phyloP scores from a whole-genome alignment of 1,140 invertebrate genomes.

The Brachionus sp. region DNA sequence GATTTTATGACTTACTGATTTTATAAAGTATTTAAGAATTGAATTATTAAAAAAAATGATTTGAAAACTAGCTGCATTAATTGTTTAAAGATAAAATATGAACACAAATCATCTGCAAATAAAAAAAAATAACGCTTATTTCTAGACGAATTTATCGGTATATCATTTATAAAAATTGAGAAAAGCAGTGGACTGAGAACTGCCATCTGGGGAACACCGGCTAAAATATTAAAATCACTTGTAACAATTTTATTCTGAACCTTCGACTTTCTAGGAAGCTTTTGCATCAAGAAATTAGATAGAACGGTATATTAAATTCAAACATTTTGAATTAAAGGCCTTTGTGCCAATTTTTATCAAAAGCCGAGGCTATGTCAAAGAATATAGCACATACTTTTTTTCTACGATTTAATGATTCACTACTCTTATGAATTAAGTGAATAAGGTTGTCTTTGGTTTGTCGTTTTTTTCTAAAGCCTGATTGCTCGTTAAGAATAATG shows the following conservation, averaged over 20 bases:
- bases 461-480: not conserved
- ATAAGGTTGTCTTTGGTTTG: conserved; percentile 6
- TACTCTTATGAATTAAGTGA: not conserved
- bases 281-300: not conserved
- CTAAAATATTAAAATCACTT: not conserved
- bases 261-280: not conserved
- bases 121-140: too few relatives aligned
- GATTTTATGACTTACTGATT: too few relatives aligned
- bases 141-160: too few relatives aligned
- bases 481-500: not conserved
- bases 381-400: not conserved
- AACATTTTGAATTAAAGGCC: not conserved
- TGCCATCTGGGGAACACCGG: not conserved
- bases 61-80: too few relatives aligned
- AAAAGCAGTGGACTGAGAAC: not conserved
- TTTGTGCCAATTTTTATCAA: not conserved
- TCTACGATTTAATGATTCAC: not conserved
- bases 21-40: too few relatives aligned
- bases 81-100: too few relatives aligned
- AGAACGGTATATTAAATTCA: not conserved
- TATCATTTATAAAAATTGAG: not conserved
- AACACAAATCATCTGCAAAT: too few relatives aligned
- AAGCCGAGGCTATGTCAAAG: not conserved
- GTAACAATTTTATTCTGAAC: not conserved
- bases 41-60: too few relatives aligned